These are phyloP conservation scores for Dendrophyllia cribrosa DNA, from an alignment of 64 coral and sea anemone genomes.

Conservation along the genomic window DNA sequence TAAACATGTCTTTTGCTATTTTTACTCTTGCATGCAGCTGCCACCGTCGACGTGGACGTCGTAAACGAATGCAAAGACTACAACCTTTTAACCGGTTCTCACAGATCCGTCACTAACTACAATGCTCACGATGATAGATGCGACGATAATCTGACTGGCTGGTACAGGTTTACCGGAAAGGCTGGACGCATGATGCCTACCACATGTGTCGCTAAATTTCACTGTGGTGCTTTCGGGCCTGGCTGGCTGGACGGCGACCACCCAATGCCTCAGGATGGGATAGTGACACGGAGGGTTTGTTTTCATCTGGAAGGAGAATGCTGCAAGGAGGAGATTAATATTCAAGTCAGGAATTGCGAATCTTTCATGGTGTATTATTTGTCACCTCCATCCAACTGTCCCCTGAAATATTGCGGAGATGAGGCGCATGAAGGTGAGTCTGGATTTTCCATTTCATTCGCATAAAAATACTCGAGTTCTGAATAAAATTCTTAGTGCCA, in stretches of 20 bases:
- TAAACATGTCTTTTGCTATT: too few relatives aligned
- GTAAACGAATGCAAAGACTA: conserved; percentile 30
- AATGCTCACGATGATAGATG: background rate
- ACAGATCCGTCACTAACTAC: background rate
- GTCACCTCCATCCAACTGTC: conserved; percentile 15
- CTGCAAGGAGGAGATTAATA: conserved; percentile 16
- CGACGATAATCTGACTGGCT: background rate
- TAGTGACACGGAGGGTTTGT: conserved; percentile 11
- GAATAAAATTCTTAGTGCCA: too few relatives aligned
- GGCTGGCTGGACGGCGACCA: conserved; percentile 42
- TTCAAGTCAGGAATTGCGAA: conserved; percentile 35
- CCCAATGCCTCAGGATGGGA: conserved; percentile 9
- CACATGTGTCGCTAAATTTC: background rate
- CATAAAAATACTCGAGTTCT: too few relatives aligned
- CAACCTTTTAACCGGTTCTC: background rate
- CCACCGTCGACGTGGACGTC: too few relatives aligned
- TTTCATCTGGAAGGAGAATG: conserved; percentile 43
- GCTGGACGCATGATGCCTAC: conserved; percentile 31
- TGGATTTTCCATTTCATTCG: background rate
- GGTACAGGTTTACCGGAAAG: background rate
- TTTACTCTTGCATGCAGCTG: background rate
- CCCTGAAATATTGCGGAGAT: conserved; percentile 25
- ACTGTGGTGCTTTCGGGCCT: conserved; percentile 12
- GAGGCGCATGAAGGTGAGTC: background rate
- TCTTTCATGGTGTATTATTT: conserved; percentile 26